Evolutionary conservation across 2,113 vertebrate species (phyloP).

Genomic region (Pterocles orientalis): DNA sequence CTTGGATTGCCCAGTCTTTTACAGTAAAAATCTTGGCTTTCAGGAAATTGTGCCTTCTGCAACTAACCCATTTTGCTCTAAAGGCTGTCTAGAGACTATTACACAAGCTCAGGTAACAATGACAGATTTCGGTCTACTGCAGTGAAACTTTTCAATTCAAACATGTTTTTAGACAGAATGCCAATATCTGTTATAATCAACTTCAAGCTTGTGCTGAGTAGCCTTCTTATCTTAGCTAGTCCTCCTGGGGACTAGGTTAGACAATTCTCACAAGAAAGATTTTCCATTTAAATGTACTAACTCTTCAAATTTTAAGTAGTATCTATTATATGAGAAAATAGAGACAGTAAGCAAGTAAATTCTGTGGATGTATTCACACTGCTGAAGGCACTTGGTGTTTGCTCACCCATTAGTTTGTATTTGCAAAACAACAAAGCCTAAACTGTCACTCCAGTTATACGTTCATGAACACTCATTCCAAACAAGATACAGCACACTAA

Average conservation of each 20-base stretch:
- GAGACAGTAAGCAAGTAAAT: background rate
- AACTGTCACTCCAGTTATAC: background rate
- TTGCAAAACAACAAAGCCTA: background rate
- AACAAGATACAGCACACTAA: background rate
- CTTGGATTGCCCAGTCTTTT: background rate
- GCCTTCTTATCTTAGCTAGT: background rate
- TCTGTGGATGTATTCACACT: background rate
- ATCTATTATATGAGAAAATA: background rate
- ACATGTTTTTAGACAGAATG: constrained; percentile 20
- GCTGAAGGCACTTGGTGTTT: background rate
- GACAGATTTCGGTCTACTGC: constrained; percentile 8
- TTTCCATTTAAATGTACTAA: background rate
- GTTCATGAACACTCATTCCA: background rate
- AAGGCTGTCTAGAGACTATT: constrained; percentile 10
- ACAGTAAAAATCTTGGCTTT: background rate
- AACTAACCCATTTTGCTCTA: background rate
- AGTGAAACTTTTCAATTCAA: constrained; percentile 26
- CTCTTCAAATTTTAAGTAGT: background rate
- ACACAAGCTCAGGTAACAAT: constrained; percentile 23
- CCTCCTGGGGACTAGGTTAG: background rate
- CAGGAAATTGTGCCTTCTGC: background rate
- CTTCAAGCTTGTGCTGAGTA: background rate
- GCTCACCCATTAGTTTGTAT: background rate
- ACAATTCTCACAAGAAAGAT: background rate
- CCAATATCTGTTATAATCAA: constrained; percentile 31